Conservation (phyloP, 2,797 vertebrate genomes). For the Clarias platycephalus region DNA sequence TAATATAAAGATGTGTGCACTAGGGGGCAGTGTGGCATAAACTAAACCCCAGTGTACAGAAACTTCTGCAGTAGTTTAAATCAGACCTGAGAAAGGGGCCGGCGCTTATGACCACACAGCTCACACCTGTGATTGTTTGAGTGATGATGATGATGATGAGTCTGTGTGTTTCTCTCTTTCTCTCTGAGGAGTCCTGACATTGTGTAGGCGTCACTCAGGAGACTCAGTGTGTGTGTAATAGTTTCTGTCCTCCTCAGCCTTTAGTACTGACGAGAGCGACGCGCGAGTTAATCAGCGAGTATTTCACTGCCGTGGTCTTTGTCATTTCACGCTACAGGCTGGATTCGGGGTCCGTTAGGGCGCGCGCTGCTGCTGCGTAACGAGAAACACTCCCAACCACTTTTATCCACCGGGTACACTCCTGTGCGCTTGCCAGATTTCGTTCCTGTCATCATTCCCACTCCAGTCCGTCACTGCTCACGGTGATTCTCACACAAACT, state of each 20-base stretch:
- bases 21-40: slow-evolving; percentile 1
- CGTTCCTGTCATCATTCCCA: neutral
- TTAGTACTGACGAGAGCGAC: neutral
- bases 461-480: neutral
- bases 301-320: neutral
- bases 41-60: neutral
- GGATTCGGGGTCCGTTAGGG: neutral
- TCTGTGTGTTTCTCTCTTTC: neutral
- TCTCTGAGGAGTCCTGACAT: neutral
- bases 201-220: neutral
- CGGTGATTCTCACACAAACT: neutral
- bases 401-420: neutral
- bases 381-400: neutral
- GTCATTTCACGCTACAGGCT: neutral
- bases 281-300: neutral
- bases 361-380: neutral
- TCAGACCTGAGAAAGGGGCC: neutral
- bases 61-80: neutral
- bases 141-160: neutral
- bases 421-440: neutral
- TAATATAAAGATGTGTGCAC: neutral
- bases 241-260: neutral
- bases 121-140: neutral
- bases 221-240: neutral
- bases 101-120: neutral